These are phyloP conservation scores for Oreotrochilus melanogaster DNA, from an alignment of 2,113 vertebrate species.

Conservation along the genomic window DNA sequence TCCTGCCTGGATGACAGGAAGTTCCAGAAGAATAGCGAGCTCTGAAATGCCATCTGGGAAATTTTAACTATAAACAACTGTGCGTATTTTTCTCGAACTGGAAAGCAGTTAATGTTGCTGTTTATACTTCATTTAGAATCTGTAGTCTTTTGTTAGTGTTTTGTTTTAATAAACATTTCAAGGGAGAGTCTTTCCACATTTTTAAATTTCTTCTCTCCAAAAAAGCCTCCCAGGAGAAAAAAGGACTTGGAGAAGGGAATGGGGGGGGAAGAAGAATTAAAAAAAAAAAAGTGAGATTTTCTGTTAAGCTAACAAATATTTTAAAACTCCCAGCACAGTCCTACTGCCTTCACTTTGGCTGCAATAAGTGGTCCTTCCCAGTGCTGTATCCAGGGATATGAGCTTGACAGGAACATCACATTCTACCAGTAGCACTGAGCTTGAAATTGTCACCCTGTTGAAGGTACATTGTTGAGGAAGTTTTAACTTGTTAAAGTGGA, in stretches of 20 bases:
- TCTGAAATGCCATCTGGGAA: conserved; percentile 46
- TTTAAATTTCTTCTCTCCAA: background rate
- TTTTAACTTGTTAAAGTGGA: conserved; percentile 25
- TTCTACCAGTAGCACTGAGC: background rate
- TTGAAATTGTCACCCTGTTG: background rate
- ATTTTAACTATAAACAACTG: conserved; percentile 38
- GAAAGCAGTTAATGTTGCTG: conserved; percentile 13
- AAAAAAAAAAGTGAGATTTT: background rate
- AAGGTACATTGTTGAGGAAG: conserved; percentile 22
- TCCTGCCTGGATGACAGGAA: background rate
- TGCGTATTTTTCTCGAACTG: conserved; percentile 2
- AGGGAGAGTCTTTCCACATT: background rate
- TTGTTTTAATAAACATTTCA: conserved; percentile 17
- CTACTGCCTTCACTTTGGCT: background rate
- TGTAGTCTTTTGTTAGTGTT: conserved; percentile 24
- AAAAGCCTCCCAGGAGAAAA: background rate
- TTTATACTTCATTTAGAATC: conserved; percentile 30
- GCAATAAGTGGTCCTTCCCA: background rate
- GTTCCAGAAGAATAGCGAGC: background rate
- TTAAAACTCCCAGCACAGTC: background rate
- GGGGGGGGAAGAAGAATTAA: too few species aligned
- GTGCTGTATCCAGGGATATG: background rate
- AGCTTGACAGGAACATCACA: background rate
- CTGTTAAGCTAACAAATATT: background rate
- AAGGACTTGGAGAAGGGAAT: background rate